These are phyloP conservation scores for Platycnemis pennipes DNA, from an alignment of 2,888 invertebrate species.

Conservation along the genomic window DNA sequence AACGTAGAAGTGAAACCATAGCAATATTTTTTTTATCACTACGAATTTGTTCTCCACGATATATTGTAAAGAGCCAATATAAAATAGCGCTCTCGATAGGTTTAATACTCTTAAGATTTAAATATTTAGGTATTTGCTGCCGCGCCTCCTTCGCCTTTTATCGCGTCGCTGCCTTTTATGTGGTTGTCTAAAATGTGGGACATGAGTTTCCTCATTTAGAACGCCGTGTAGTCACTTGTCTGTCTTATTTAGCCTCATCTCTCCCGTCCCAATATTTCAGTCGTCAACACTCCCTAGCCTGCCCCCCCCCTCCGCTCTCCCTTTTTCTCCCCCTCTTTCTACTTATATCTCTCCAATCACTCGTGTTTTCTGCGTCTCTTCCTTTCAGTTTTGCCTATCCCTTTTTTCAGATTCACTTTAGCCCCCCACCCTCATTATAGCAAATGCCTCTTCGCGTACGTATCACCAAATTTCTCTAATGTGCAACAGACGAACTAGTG, in stretches of 20 bases:
- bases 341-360: not conserved
- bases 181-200: not conserved
- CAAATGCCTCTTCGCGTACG: not conserved
- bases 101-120: no score
- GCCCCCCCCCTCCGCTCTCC: not conserved
- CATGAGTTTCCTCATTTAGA: slow-evolving; percentile 14
- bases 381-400: not conserved
- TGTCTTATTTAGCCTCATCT: not conserved
- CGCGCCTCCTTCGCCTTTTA: not conserved
- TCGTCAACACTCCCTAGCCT: not conserved
- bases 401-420: not conserved
- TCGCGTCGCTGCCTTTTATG: not conserved
- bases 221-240: slow-evolving; percentile 13
- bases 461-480: not conserved
- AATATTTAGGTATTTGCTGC: not conserved
- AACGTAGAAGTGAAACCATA: no score
- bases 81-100: no score
- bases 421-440: not conserved
- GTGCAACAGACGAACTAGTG: not conserved
- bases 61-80: no score
- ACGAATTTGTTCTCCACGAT: no score
- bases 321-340: no score
- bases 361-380: not conserved
- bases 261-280: not conserved
- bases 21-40: no score